These are phyloP conservation scores for Lepilemur septentrionalis DNA, from an alignment of 2,797 vertebrate species.

Conservation along the genomic window DNA sequence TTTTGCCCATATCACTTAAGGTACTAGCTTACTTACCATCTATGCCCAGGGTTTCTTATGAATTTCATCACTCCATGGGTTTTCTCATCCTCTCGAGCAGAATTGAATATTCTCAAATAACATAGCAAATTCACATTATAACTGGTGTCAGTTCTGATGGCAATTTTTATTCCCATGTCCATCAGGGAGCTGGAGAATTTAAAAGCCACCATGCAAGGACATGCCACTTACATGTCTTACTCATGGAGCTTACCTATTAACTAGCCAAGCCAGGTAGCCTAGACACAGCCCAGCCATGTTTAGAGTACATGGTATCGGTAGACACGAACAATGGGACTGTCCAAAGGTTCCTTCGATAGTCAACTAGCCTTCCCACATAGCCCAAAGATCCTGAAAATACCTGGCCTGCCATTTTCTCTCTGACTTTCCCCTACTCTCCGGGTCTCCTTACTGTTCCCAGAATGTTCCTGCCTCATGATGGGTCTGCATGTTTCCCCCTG, in stretches of 20 bases:
- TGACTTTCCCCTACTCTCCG: neutral
- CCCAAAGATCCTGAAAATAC: neutral
- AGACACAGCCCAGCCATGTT: neutral
- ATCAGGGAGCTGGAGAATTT: neutral
- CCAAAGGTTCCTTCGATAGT: neutral
- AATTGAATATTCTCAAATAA: conserved; percentile 12
- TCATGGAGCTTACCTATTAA: neutral
- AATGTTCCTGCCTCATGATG: neutral
- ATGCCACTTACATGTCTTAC: neutral
- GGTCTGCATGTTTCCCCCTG: neutral
- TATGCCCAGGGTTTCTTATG: neutral
- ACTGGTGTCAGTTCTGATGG: neutral
- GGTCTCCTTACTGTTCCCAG: neutral
- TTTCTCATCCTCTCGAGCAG: neutral
- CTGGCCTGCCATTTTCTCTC: neutral
- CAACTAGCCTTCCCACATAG: neutral
- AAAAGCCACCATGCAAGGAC: neutral
- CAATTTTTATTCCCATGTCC: conserved; percentile 5
- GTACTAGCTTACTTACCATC: neutral
- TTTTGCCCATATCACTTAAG: neutral
- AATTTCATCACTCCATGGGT: neutral
- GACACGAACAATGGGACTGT: neutral
- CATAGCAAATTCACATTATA: neutral
- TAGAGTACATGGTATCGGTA: neutral
- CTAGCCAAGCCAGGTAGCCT: neutral